Conservation (phyloP, 2,113 vertebrate genomes). For the Anas platyrhynchos region DNA sequence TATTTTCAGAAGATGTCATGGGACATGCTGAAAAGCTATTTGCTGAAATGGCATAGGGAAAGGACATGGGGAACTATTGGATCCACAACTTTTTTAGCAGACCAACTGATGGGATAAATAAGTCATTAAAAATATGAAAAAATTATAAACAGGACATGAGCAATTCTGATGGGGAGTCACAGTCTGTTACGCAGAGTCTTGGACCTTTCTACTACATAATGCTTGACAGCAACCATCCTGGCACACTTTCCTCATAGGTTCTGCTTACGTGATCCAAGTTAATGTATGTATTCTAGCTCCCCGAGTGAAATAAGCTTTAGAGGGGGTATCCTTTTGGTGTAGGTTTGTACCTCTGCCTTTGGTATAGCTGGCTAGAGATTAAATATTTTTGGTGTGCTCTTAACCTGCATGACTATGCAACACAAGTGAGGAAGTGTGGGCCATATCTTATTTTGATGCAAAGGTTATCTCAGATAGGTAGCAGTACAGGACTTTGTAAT, state of each 20-base stretch:
- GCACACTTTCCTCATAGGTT: background rate
- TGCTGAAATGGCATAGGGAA: background rate
- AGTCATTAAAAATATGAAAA: background rate
- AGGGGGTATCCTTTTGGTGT: background rate
- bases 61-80: background rate
- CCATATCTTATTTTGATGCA: background rate
- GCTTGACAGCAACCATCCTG: background rate
- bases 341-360: background rate
- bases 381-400: background rate
- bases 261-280: background rate
- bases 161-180: background rate
- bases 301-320: background rate
- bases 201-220: background rate
- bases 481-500: background rate
- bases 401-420: background rate
- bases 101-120: background rate
- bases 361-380: background rate
- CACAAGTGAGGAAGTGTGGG: background rate
- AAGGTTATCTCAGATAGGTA: background rate
- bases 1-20: background rate
- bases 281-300: accelerated
- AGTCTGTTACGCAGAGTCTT: background rate
- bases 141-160: background rate
- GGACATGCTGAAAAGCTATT: background rate
- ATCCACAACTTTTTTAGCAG: background rate